Evolutionary conservation across 1,140 invertebrate genomes (phyloP), one percentile per base, ranked within the genome.

Genomic region (Tetraneura akinire): DNA sequence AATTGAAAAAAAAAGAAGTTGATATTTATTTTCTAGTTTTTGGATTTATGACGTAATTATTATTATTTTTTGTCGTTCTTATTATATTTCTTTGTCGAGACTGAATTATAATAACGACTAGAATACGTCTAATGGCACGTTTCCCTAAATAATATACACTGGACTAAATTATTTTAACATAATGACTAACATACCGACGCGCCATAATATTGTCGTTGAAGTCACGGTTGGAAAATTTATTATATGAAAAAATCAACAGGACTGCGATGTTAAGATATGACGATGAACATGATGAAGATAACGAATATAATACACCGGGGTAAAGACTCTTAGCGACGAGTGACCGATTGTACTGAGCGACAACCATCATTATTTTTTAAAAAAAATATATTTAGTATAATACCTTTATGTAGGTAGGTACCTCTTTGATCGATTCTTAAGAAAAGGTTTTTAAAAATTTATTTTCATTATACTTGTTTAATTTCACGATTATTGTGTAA

Each of bases 31-130:
- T 68, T 68, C 32, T 5, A 68, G 21, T 68, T 68, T 45, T 37
- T 37, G 3, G 8, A 4, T 37, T 37, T 21, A 0, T 23, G 45
- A 68, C 37, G 64, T 45, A 45, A 68, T 68, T 68, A 68, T 68
- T 68, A 68, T 45, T 68, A 68, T 68, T 68, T 68, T 45, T 68
- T 68, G 64, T 45, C n/a, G n/a, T n/a, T 68, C 42, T 68, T 68
- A 68, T 21, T 21, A 21, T 37, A 37, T 37, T 37, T 68, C 23
- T 68, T 68, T n/a, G 37, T 21, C 64, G 37, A 45, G 64, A 45
- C 37, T 68, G 64, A 23, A 68, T 68, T 68, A n/a, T n/a, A n/a
- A n/a, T n/a, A 37, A 45, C 62, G 62, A 64, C 62, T 64, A 64
- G 62, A 14, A n/a, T n/a, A n/a, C 32, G 37, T 45, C 64, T 68